Base-by-base conservation (phyloP, 2,888 invertebrate genomes). In the Perdita meconis region DNA sequence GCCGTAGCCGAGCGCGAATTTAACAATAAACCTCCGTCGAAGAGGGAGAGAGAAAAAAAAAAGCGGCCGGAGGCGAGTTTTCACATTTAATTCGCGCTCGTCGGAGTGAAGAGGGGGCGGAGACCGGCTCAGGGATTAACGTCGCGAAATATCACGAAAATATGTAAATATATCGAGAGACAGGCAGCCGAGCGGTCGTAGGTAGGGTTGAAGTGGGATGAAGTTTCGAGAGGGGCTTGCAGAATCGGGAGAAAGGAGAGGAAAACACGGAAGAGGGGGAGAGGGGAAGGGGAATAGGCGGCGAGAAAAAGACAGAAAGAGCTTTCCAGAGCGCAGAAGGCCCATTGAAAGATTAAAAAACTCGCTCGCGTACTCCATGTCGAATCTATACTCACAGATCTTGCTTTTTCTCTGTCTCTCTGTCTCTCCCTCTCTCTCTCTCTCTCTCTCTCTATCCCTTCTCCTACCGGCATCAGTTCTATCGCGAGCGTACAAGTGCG, bases 131-230 rank as follows among this genome's bases (percentile, higher is more conserved):
- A 72, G 77, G 88, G 89, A 89, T 91, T 90, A 91, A 86, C 86
- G 84, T 88, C 73, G 85, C 85, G 84, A 87, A 87, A 88, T 89
- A 89, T 90, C 85, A 87, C 86, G 81, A 86, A 90, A 90, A 89
- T 89, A 89, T 90, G 88, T 88, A 88, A 90, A 90, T 89, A 88
- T 87, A 85, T 86, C 85, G 87, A 84, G 81, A 82, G 83, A 83
- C 80, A 81, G 79, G 79, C 79, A 80, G 77, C 75, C 70, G 77
- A 67, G 68, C 74, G 71, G 78, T 66, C 78, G 66, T 42, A 60
- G 71, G 73, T 74, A 76, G 71, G 81, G 71, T 77, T 75, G 71
- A 86, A 86, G 84, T 68, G 84, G 84, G 84, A 79, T 81, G 81
- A 81, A 86, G 77, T 66, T 84, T 84, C 74, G 79, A 84, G 81